Evolutionary conservation across 1,140 invertebrate species (phyloP), one percentile per base, ranked within the genome.

Genomic region (Pseudomyrmex flavicornis): DNA sequence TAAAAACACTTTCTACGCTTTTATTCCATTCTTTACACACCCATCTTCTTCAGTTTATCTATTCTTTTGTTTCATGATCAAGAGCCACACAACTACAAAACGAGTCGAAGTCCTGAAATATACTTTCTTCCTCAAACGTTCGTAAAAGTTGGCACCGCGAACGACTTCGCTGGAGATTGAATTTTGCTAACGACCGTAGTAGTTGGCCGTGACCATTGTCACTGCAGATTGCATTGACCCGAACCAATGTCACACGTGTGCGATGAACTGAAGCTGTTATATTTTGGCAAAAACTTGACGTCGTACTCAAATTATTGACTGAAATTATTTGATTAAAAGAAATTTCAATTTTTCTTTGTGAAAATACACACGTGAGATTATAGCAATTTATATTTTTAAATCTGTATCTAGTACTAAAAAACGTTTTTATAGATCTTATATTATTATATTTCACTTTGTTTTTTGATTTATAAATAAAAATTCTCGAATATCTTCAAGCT

Each of bases 131-230:
- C 26, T 52, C 17, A 59, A 50, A 35, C 56, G 76, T 84, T 70
- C 68, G 74, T 70, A 73, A 88, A 87, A 84, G 85, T 87, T 83
- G 82, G 61, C 48, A 56, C 56, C 70, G 70, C 70, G 70, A 85
- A 76, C 83, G 76, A 85, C 86, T 90, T 85, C 82, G 83, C 89
- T 92, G 74, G 74, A 92, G 92, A 91, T 92, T 91, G 91, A 83
- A 89, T 92, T 91, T 70, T 74, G 84, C 48, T 79, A 89, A 74
- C 72, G 70, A 65, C 65, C 85, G 35, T 90, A 88, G 85, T 88
- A 88, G 73, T 62, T 79, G 52, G n/a, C 56, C 66, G 56, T 69
- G 85, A 83, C 72, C 72, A 86, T 87, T 86, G 84, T 83, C 84
- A 83, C 66, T 48, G 79, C n/a, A 62, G 66, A 86, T 83, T 76